These are phyloP conservation scores for Mythimna pallens DNA, from an alignment of 2,888 invertebrate genomes.

Conservation along the genomic window DNA sequence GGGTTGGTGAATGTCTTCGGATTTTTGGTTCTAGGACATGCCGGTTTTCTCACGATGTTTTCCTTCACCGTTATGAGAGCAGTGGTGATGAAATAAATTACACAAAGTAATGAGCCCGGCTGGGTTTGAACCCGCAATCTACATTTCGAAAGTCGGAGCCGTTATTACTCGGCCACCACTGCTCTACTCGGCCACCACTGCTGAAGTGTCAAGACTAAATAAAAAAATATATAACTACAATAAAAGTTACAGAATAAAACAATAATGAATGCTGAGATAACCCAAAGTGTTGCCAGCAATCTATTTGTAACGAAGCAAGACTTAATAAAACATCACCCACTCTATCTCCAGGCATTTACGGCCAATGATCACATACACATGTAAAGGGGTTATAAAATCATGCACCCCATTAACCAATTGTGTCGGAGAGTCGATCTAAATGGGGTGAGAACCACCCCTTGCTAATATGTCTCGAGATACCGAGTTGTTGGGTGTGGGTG, in stretches of 20 bases:
- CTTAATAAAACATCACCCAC: conserved; percentile 13
- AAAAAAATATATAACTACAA: background rate
- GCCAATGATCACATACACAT: conserved; percentile 49
- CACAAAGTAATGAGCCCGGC: too few species aligned
- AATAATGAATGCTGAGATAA: background rate
- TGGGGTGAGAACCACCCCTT: conserved; percentile 62
- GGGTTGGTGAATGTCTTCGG: too few species aligned
- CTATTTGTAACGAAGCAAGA: background rate
- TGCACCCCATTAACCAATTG: conserved; percentile 63
- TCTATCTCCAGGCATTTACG: conserved; percentile 35
- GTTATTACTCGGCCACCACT: too few species aligned
- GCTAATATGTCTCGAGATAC: conserved; percentile 50
- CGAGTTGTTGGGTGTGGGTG: conserved; percentile 17
- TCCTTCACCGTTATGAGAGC: too few species aligned
- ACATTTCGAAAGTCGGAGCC: too few species aligned
- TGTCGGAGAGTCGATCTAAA: conserved; percentile 60
- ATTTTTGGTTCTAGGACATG: too few species aligned
- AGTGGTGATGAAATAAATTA: too few species aligned
- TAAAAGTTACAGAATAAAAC: background rate
- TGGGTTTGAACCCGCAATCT: too few species aligned
- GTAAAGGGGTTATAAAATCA: conserved; percentile 56
- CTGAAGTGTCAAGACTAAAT: background rate
- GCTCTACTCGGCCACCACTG: too few species aligned
- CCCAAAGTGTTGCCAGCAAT: background rate
- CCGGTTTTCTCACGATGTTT: too few species aligned